phyloP scores from a whole-genome alignment of 2,888 invertebrate genomes.

The Amaurobius ferox region DNA sequence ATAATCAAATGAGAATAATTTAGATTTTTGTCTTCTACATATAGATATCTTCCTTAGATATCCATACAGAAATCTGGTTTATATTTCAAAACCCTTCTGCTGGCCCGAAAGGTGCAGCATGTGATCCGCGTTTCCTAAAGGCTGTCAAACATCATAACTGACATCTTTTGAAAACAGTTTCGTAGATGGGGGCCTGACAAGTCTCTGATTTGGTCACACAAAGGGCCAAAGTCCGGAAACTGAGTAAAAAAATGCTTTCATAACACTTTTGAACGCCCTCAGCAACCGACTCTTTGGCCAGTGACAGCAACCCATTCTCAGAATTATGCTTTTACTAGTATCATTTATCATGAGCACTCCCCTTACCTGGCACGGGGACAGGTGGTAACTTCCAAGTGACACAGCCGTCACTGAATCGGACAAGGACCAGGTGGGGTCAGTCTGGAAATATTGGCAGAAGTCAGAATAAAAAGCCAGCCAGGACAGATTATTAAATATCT shows the following conservation, averaged over 20 bases:
- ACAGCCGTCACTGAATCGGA: slow-evolving; percentile 40
- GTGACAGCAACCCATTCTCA: slow-evolving; percentile 61
- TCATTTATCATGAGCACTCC: slow-evolving; percentile 67
- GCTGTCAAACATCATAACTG: background rate
- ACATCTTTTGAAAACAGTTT: background rate
- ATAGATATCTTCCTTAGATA: too few species aligned
- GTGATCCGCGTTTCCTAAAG: background rate
- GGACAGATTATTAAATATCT: slow-evolving; percentile 6
- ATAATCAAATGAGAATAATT: too few species aligned
- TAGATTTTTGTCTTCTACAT: too few species aligned
- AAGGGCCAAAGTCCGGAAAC: slow-evolving; percentile 25
- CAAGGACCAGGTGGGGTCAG: slow-evolving; percentile 64
- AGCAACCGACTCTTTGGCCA: slow-evolving; percentile 39
- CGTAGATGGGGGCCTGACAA: slow-evolving; percentile 8
- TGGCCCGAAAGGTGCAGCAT: background rate
- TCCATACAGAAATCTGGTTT: too few species aligned
- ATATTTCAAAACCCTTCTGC: too few species aligned
- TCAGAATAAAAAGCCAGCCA: background rate
- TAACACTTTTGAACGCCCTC: slow-evolving; percentile 35
- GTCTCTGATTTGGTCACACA: slow-evolving; percentile 19
- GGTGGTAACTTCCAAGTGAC: slow-evolving; percentile 50
- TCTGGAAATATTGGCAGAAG: slow-evolving; percentile 6
- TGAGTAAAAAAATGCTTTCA: slow-evolving; percentile 24
- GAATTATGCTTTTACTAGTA: slow-evolving; percentile 22
- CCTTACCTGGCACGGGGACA: slow-evolving; percentile 48